A percentile compares a stretch with the other conserved stretches of the same genome.
phyloP scores from a whole-genome alignment of 2,888 invertebrate genomes.

The Tenthredo mesomela region DNA sequence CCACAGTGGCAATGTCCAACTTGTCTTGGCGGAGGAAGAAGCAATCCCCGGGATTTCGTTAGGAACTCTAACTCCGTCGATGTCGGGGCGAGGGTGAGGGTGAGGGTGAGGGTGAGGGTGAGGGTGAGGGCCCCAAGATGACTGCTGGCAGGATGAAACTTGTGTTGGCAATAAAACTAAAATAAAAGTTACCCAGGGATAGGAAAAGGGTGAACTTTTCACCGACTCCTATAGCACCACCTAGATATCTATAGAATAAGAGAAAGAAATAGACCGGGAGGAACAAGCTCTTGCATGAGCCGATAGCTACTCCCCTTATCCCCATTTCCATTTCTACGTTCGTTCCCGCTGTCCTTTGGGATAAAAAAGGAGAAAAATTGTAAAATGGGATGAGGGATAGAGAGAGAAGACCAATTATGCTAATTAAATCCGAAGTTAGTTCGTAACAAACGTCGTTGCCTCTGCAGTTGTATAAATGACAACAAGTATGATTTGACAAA shows the following conservation, averaged over 20 bases:
- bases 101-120: neutral
- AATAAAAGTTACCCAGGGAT: constrained; percentile 47
- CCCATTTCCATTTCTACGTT: constrained; percentile 41
- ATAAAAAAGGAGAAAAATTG: neutral
- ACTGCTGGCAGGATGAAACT: constrained; percentile 37
- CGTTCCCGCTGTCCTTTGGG: constrained; percentile 30
- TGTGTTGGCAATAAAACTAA: constrained; percentile 50
- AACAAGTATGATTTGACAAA: constrained; percentile 24
- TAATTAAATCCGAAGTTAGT: constrained; percentile 38
- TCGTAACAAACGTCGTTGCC: neutral
- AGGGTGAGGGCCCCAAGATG: constrained; percentile 22
- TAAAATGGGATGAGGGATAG: neutral
- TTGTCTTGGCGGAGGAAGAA: constrained; percentile 51
- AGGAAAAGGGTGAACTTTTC: constrained; percentile 49
- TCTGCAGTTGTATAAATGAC: neutral
- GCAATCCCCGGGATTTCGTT: constrained; percentile 50
- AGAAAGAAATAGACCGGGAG: constrained; percentile 6
- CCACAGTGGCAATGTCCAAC: constrained; percentile 41
- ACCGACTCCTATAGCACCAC: constrained; percentile 13
- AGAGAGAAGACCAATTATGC: neutral
- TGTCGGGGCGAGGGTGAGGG: neutral
- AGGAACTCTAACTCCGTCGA: constrained; percentile 50
- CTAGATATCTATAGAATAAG: constrained; percentile 30
- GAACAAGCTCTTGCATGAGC: neutral
- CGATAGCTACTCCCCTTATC: constrained; percentile 18